A percentile compares a stretch with the other conserved stretches of the same genome.
These are phyloP conservation scores for Takifugu bimaculatus DNA, from an alignment of 2,113 vertebrate species.

Conservation along the genomic window DNA sequence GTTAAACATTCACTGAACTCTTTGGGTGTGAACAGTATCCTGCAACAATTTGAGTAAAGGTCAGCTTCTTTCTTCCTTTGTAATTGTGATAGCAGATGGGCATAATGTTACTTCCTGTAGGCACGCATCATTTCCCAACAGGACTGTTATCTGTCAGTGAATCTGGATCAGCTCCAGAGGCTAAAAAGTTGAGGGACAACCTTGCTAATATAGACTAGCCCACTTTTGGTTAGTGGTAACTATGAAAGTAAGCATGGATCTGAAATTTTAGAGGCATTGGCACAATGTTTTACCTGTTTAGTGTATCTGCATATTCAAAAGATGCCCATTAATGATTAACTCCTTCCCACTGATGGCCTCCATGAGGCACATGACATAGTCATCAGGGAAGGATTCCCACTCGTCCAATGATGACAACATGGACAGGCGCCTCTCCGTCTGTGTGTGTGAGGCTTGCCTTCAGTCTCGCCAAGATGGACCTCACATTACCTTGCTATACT, in stretches of 20 bases:
- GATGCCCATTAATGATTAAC: conserved; percentile 49
- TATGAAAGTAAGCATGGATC: neutral
- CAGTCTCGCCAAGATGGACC: conserved; percentile 44
- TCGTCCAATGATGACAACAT: conserved; percentile 59
- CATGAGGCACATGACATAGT: conserved; percentile 1
- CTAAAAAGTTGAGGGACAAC: too few relatives aligned
- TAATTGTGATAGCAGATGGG: neutral
- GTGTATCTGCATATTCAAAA: conserved; percentile 12
- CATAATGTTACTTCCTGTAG: neutral
- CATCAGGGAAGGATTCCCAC: conserved; percentile 60
- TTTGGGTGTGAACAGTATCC: too few relatives aligned
- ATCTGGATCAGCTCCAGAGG: too few relatives aligned
- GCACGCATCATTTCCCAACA: neutral
- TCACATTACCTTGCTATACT: conserved; percentile 34
- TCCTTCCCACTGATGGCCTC: neutral
- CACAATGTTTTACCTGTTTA: conserved; percentile 8
- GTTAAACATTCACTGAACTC: too few relatives aligned
- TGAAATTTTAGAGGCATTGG: conserved; percentile 4
- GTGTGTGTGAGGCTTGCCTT: conserved; percentile 35
- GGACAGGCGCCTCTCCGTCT: conserved; percentile 64
- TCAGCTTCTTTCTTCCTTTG: too few relatives aligned
- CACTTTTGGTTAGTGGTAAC: too few relatives aligned
- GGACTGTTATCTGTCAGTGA: neutral
- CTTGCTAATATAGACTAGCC: too few relatives aligned
- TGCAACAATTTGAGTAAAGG: too few relatives aligned